Percentiles rank a stretch among this genome's conserved stretches.
phyloP scores from a whole-genome alignment of 1,140 invertebrate species.

The Heliothis subflexa region DNA sequence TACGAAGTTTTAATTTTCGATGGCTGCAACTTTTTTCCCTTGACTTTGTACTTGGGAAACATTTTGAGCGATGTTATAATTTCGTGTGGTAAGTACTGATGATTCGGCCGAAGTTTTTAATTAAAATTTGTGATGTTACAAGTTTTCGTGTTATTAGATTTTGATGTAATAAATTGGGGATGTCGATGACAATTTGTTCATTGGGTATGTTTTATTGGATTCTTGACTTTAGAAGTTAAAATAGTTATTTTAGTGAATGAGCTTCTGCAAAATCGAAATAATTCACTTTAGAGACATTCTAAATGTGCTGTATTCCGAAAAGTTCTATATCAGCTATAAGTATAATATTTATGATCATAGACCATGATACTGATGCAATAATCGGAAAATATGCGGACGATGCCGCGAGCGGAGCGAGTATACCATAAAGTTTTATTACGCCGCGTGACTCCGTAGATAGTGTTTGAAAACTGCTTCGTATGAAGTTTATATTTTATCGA shows the following conservation, averaged over 20 bases:
- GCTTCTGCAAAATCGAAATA: no score
- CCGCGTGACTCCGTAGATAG: slow-evolving; percentile 33
- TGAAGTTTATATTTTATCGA: slow-evolving; percentile 42
- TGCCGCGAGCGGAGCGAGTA: not conserved
- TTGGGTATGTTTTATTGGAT: not conserved
- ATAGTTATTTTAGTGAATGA: no score
- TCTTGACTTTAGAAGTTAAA: no score
- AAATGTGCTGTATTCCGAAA: not conserved
- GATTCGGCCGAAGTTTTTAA: slow-evolving; percentile 27
- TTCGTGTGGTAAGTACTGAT: slow-evolving; percentile 37
- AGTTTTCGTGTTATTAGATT: slow-evolving; percentile 36
- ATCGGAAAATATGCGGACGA: slow-evolving; percentile 7
- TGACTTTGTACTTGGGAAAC: slow-evolving; percentile 44
- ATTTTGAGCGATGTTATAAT: slow-evolving; percentile 43
- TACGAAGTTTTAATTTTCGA: slow-evolving; percentile 44
- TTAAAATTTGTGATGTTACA: slow-evolving; percentile 39
- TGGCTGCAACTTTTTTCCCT: slow-evolving; percentile 41
- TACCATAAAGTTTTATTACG: slow-evolving; percentile 40
- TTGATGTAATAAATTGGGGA: not conserved
- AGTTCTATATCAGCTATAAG: not conserved
- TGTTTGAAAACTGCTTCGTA: slow-evolving; percentile 37
- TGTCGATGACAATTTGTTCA: slow-evolving; percentile 3
- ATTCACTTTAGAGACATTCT: not conserved
- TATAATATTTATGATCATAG: not conserved
- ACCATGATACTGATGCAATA: slow-evolving; percentile 2